phyloP scores from a whole-genome alignment of 2,113 vertebrate species.

The Bos indicus region DNA sequence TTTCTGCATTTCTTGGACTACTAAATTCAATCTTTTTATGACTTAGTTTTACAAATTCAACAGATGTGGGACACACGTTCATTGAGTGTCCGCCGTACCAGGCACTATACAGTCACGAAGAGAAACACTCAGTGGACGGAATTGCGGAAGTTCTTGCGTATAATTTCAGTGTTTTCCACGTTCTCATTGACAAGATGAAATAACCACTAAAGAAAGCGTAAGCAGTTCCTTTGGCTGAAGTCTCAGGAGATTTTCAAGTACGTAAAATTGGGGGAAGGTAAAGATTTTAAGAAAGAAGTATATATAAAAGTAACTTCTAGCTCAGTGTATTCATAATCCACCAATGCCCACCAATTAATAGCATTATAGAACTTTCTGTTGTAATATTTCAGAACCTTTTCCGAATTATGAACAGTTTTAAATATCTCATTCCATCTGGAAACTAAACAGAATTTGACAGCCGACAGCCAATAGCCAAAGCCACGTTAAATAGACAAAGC shows the following conservation, averaged over 20 bases:
- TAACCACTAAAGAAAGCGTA: background rate
- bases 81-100: background rate
- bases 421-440: background rate
- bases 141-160: background rate
- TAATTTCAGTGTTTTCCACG: background rate
- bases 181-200: background rate
- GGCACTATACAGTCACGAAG: background rate
- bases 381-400: background rate
- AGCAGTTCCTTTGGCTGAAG: background rate
- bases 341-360: background rate
- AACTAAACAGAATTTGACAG: slow-evolving; percentile 16
- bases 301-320: background rate
- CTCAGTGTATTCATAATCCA: background rate
- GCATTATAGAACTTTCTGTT: background rate
- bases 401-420: background rate
- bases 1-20: background rate
- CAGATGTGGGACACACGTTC: background rate
- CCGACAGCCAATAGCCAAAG: background rate
- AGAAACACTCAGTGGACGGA: background rate
- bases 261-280: background rate
- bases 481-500: background rate
- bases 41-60: background rate
- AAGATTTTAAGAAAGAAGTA: background rate
- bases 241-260: background rate
- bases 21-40: background rate